Evolutionary conservation across 92 coral and sea anemone species (phyloP), one percentile per base, ranked within the genome.

Genomic region (Virgularia gustaviana): DNA sequence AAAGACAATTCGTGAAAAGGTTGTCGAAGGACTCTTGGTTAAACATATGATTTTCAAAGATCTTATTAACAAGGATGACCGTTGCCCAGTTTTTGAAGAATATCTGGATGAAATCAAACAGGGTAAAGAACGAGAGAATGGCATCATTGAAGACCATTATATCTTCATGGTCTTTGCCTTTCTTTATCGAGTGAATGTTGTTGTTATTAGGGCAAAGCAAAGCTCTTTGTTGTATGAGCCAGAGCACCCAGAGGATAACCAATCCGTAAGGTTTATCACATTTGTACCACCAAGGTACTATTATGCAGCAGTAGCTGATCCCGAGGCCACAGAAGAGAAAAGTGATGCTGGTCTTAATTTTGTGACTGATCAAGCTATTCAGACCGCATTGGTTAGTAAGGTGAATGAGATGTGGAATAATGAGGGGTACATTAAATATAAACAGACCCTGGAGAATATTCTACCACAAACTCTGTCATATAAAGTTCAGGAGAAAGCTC

Each of bases 141-240:
- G 75, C 6, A 68, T 68, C 20, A 68, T 44, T 13, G 75, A 30
- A 49, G 75, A 68, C 34, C 75, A 68, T 20, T 68, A 68, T 27
- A 35, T 68, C 6, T 68, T 68, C n/a, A 68, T 68, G 75, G 75
- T 61, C 43, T 68, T 49, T 16, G 60, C 75, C 61, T 47, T 68
- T 33, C 60, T 47, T 9, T 47, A 68, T 38, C 31, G 54, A 13
- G 49, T 49, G 3, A 68, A 68, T 24, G 44, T 68, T 7, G 75
- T 68, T 15, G 39, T 68, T 0, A 18, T 68, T 25, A 42, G 75
- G 18, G 75, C 61, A 3, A 44, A 68, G 45, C 49, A 68, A 68
- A 68, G 75, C 27, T 68, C 75, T 0, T 35, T 68, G 10, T 61
- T 68, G 2, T 68, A 68, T 38, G 75, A 68, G 16, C 75, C 75